A percentile compares a stretch with the other conserved stretches of the same genome.
Evolutionary conservation across 2,888 invertebrate species (phyloP).

Genomic region (Lacanobia oleracea): DNA sequence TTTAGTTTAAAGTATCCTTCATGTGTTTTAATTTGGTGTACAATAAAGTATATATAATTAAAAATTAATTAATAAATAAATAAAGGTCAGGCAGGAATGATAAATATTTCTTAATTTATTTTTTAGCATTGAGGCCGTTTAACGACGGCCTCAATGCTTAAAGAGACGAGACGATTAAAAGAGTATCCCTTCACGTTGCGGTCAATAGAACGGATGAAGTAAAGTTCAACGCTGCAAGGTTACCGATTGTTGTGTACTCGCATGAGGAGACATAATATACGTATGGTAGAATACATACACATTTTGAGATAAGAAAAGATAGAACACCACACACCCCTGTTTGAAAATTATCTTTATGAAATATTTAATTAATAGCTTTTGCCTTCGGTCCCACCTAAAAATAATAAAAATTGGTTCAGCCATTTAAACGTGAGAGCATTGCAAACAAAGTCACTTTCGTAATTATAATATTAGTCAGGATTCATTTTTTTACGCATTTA

Average conservation of each 20-base stretch:
- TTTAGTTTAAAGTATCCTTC: no score
- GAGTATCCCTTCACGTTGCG: background rate
- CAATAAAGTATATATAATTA: no score
- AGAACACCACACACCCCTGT: background rate
- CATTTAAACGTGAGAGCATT: no score
- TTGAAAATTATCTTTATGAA: background rate
- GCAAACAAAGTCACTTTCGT: no score
- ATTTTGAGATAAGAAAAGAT: conserved; percentile 17
- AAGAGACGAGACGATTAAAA: no score
- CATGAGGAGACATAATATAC: background rate
- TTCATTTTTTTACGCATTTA: no score
- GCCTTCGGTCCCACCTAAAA: no score
- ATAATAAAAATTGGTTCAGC: no score
- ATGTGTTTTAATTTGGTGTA: no score
- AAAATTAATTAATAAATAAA: no score
- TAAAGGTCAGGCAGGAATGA: conserved; percentile 13
- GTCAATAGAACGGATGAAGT: conserved; percentile 16
- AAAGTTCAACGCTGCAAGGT: conserved; percentile 37
- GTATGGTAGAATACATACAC: background rate
- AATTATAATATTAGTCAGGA: no score
- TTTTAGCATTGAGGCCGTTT: background rate
- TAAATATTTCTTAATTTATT: conserved; percentile 16
- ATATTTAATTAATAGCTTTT: background rate
- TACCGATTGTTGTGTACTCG: conserved; percentile 7
- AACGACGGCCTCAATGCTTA: no score